Evolutionary conservation across 2,113 vertebrate species (phyloP).

Genomic region (Oryzias curvinotus): DNA sequence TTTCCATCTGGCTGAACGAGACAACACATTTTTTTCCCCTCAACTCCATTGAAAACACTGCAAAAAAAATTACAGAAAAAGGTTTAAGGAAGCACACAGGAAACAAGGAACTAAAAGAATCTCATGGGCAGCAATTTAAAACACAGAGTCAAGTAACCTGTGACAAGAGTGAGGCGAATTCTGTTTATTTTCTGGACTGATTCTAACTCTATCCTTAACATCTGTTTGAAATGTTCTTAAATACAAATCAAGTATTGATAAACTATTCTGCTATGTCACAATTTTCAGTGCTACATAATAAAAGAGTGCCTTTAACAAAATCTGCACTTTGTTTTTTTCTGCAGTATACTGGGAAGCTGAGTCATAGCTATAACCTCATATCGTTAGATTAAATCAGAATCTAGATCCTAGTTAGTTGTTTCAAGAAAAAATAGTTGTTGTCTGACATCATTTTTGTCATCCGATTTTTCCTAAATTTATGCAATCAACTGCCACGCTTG

Average conservation of each 20-base stretch:
- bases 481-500: no score
- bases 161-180: not conserved
- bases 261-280: not conserved
- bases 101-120: conserved; percentile 25
- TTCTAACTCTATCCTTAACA: not conserved
- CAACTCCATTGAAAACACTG: conserved; percentile 7
- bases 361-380: no score
- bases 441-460: no score
- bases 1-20: conserved; percentile 37
- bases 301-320: no score
- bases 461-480: no score
- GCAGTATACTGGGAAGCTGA: no score
- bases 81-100: conserved; percentile 31
- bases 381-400: no score
- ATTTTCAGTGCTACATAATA: not conserved
- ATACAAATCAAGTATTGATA: conserved; percentile 2
- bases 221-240: not conserved
- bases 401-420: no score
- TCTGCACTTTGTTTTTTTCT: no score
- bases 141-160: conserved; percentile 26
- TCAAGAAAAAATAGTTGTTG: no score
- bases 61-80: not conserved
- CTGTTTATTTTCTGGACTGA: not conserved
- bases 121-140: conserved; percentile 14
- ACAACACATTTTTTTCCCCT: conserved; percentile 14